Evolutionary conservation across 1,140 invertebrate genomes (phyloP), one percentile per base, ranked within the genome.

Genomic region (Branchinecta lynchi): DNA sequence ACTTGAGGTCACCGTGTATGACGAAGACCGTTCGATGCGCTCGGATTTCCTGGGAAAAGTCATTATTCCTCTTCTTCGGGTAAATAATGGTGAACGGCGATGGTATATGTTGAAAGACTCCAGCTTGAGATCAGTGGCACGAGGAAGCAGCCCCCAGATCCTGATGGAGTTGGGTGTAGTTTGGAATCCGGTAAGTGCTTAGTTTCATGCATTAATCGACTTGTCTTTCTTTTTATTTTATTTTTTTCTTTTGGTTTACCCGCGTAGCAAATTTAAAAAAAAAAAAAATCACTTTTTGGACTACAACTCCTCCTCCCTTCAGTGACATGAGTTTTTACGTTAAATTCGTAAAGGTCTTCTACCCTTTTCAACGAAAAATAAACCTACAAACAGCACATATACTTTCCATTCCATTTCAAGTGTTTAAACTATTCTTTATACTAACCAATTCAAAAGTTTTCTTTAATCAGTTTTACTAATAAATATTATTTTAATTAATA

Each of bases 91-190:
- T 7, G 92, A 96, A 75, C 93, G 93, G 77, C 82, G 89, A 73
- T 98, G 96, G 95, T 98, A 95, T 77, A 87, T 89, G 0, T 80
- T 99, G 21, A 99, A 99, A 80, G 96, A 99, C 78, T 93, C 93
- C 78, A 99, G 98, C 76, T 82, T 98, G 71, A 81, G 87, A 17
- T 83, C 85, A 1, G 79, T 90, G 51, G 90, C 92, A 3, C 98
- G 98, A 79, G 96, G 96, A 10, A 89, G 86, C 75, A 86, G 83
- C 65, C 89, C 91, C 0, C 90, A 96, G 75, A 95, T 99, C 74
- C 80, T 93, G 3, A 78, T 99, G 10, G 95, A 99, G 80, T 86
- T 98, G 84, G 87, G 84, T 43, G 85, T 98, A 0, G 80, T 93
- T 32, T 99, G 91, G 89, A 99, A 97, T 80, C 87, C 89, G 66